These are phyloP conservation scores for Alcis repandata DNA, from an alignment of 2,888 invertebrate genomes.

Conservation along the genomic window DNA sequence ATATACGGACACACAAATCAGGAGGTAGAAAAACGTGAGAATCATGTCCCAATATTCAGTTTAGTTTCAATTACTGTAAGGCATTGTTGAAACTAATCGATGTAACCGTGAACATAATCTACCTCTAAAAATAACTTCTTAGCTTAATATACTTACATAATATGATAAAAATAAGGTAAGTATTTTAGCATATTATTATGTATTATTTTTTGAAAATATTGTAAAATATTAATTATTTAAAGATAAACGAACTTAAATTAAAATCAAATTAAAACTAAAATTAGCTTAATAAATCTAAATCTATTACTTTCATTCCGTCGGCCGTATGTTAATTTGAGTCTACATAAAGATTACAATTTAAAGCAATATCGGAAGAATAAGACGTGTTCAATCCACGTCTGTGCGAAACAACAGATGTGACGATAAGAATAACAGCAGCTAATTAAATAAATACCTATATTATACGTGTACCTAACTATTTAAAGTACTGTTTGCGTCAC, in stretches of 20 bases:
- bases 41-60: conserved; percentile 5
- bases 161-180: too few relatives aligned
- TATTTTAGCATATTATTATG: too few relatives aligned
- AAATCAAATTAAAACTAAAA: too few relatives aligned
- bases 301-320: too few relatives aligned
- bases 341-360: not conserved
- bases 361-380: conserved; percentile 9
- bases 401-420: conserved; percentile 39
- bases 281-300: too few relatives aligned
- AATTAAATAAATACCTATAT: conserved; percentile 65
- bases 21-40: conserved; percentile 5
- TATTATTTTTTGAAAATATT: too few relatives aligned
- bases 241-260: too few relatives aligned
- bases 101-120: not conserved
- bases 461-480: conserved; percentile 46
- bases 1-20: conserved; percentile 5
- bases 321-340: too few relatives aligned
- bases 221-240: too few relatives aligned
- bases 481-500: conserved; percentile 59
- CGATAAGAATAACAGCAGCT: conserved; percentile 57
- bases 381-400: conserved; percentile 36
- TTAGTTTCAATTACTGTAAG: not conserved
- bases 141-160: too few relatives aligned
- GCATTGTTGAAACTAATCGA: not conserved
- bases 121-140: not conserved